Evolutionary conservation across 2,888 invertebrate genomes (phyloP), one percentile per base, ranked within the genome.

Genomic region (Octodonta nipae): DNA sequence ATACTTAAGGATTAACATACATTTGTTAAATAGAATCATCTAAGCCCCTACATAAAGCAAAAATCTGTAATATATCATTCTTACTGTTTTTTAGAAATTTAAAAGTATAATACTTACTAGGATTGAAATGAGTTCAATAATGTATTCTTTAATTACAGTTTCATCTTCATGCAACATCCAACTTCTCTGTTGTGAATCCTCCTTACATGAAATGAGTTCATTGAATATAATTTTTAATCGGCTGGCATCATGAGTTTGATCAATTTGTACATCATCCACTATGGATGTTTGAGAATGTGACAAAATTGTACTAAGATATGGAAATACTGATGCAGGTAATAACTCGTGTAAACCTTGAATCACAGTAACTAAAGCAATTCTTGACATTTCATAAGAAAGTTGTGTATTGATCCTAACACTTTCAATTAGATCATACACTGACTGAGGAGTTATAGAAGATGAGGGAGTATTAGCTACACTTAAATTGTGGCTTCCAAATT

Each of bases 141-240:
- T 68, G 58, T 88, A 84, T 38, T 85, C 82, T 37, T 78, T 76
- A 52, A 93, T 92, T 45, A 84, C 80, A 37, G 75, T 74, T 44
- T 92, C 91, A 58, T 93, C 93, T 56, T 93, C 92, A 56, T 92
- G 86, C 15, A 93, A 65, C 58, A 88, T 86, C 93, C 93, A 93
- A 46, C 87, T 89, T 35, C 93, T 68, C 54, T 95, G 93, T 54
- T 95, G 92, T 0, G 89, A 85, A 57, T 93, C 93, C 54, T 92
- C 88, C 45, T 91, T 91, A 43, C 89, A 88, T 39, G 79, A 81
- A 2, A 84, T 83, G 42, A 93, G 63, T 41, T 89, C 80, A 41
- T 76, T 75, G 44, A 92, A 78, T 17, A 92, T 81, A 27, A 81
- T 75, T 59, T 81, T 78, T 58, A 93, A 70, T 13, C 84, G 70